Evolutionary conservation across 2,113 vertebrate species (phyloP).

Genomic region (Toxotes jaculatrix): DNA sequence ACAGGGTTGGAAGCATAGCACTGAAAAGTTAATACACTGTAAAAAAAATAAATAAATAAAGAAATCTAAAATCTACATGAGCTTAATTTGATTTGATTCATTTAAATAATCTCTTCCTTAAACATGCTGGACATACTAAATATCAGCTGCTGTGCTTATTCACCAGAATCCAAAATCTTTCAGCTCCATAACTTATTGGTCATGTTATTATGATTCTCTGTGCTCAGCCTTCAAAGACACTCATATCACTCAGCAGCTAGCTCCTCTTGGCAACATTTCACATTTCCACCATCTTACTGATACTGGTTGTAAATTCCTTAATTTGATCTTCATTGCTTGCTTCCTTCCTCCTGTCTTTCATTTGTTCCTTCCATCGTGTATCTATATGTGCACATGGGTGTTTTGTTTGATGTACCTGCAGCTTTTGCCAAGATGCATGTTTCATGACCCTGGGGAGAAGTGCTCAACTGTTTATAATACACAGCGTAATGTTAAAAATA

Average conservation of each 20-base stretch:
- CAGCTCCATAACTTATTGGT: constrained; percentile 31
- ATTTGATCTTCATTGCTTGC: neutral
- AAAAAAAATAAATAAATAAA: neutral
- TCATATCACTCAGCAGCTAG: constrained; percentile 27
- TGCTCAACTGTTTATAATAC: neutral
- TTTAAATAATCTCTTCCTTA: neutral
- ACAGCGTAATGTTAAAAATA: neutral
- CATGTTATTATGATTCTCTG: constrained; percentile 39
- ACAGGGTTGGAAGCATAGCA: neutral
- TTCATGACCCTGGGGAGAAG: constrained; percentile 2
- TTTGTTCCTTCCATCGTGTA: neutral
- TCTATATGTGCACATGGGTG: neutral
- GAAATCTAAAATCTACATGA: neutral
- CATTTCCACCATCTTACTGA: neutral
- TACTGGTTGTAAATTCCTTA: neutral
- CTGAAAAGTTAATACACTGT: neutral
- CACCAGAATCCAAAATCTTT: constrained; percentile 16
- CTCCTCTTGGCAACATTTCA: constrained; percentile 20
- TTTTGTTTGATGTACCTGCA: constrained; percentile 11
- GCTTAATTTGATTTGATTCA: neutral
- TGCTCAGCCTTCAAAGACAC: constrained; percentile 38
- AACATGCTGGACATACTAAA: neutral
- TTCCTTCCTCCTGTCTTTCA: neutral
- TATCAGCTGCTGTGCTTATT: constrained; percentile 43
- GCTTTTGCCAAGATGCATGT: constrained; percentile 9